phyloP scores from a whole-genome alignment of 2,113 vertebrate genomes.

The Pangasianodon hypophthalmus region DNA sequence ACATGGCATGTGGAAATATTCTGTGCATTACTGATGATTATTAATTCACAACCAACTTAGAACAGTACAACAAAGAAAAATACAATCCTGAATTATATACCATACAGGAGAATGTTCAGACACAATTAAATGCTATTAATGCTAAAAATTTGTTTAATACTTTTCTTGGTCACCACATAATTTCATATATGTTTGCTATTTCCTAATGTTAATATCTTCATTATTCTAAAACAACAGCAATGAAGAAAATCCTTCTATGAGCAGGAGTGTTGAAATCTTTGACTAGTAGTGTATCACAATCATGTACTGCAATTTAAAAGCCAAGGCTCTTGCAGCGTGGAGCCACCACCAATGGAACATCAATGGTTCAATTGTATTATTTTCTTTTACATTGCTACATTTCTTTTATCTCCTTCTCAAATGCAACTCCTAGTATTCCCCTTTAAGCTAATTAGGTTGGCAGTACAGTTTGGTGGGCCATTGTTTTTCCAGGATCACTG shows the following conservation, averaged over 20 bases:
- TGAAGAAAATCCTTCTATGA: not conserved
- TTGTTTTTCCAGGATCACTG: not conserved
- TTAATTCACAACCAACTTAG: not conserved
- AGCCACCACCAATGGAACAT: not conserved
- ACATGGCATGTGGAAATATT: not conserved
- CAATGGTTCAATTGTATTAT: not conserved
- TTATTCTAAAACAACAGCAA: not conserved
- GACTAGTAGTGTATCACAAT: not conserved
- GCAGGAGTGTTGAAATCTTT: not conserved
- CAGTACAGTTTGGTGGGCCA: not conserved
- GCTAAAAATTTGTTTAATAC: not conserved
- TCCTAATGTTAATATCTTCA: not conserved
- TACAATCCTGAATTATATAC: not conserved
- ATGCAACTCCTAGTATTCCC: not conserved
- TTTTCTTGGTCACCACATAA: not conserved
- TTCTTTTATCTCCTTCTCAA: not conserved
- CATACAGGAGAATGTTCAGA: not conserved
- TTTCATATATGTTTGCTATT: not conserved
- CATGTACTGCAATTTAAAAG: not conserved
- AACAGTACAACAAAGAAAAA: not conserved
- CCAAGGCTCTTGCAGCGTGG: not conserved
- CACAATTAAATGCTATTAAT: slow-evolving; percentile 1
- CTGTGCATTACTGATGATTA: not conserved
- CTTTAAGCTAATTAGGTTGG: slow-evolving; percentile 2
- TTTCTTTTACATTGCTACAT: not conserved